Evolutionary conservation across 2,888 invertebrate genomes (phyloP).

Genomic region (Chesias legatella): DNA sequence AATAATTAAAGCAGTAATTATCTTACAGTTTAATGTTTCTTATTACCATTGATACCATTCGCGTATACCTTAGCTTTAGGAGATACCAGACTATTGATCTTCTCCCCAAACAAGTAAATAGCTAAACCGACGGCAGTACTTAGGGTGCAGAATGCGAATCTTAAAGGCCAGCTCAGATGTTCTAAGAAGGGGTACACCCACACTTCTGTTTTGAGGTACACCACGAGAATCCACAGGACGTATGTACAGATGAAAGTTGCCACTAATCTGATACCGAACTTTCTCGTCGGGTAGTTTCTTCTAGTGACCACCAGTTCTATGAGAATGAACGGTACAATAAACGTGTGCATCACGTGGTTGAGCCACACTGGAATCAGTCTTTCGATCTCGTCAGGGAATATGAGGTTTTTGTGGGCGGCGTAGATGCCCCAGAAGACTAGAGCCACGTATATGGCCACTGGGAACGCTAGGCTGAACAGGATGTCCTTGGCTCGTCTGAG

Average conservation of each 20-base stretch:
- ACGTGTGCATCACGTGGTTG: conserved; percentile 93
- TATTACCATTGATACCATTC: conserved; percentile 35
- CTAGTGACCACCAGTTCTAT: conserved; percentile 86
- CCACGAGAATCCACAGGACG: conserved; percentile 85
- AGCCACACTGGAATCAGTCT: conserved; percentile 92
- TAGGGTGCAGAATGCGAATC: conserved; percentile 84
- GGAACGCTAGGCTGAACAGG: conserved; percentile 85
- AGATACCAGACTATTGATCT: conserved; percentile 84
- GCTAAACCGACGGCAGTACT: conserved; percentile 78
- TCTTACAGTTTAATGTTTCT: conserved; percentile 18
- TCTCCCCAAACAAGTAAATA: conserved; percentile 87
- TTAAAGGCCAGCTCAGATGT: conserved; percentile 83
- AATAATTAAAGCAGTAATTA: too few relatives aligned
- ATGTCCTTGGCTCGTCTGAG: conserved; percentile 84
- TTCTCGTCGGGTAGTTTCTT: conserved; percentile 86
- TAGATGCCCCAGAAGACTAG: conserved; percentile 92
- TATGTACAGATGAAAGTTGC: conserved; percentile 82
- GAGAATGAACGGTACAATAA: conserved; percentile 87
- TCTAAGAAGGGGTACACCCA: conserved; percentile 96
- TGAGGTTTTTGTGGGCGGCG: conserved; percentile 90
- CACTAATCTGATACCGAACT: conserved; percentile 80
- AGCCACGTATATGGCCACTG: conserved; percentile 89
- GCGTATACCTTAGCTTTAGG: conserved; percentile 51
- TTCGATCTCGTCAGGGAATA: conserved; percentile 90
- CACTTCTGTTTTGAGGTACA: conserved; percentile 84